These are phyloP conservation scores for Cyclopterus lumpus DNA, from an alignment of 2,797 vertebrate species.

Conservation along the genomic window DNA sequence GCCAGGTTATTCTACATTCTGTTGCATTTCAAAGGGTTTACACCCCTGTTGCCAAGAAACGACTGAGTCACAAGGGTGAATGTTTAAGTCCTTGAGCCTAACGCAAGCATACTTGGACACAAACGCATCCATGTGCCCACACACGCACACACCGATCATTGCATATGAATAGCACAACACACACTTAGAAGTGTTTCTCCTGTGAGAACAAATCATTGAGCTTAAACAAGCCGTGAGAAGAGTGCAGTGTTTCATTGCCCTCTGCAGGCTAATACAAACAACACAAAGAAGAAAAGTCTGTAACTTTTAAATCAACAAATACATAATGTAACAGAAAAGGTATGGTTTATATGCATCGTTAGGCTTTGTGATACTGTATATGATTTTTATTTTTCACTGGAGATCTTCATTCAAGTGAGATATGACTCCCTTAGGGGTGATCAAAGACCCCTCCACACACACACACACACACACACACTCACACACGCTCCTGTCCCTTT, in stretches of 20 bases:
- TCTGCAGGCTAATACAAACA: conserved; percentile 57
- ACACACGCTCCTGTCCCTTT: conserved; percentile 40
- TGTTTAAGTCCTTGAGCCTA: conserved; percentile 7
- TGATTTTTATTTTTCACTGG: conserved; percentile 6
- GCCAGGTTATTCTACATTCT: neutral
- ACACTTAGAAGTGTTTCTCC: neutral
- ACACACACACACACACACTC: conserved; percentile 21
- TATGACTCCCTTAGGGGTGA: conserved; percentile 36
- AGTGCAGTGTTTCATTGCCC: conserved; percentile 59
- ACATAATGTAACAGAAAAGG: neutral
- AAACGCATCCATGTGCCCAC: neutral
- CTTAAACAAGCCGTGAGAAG: neutral
- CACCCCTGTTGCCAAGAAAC: neutral
- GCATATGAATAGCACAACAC: neutral
- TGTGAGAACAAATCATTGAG: conserved; percentile 13
- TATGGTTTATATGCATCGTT: neutral
- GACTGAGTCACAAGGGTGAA: neutral
- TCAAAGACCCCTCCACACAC: conserved; percentile 39
- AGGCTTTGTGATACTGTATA: neutral
- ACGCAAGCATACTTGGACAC: neutral
- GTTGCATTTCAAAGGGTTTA: neutral
- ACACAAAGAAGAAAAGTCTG: neutral
- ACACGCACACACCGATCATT: neutral
- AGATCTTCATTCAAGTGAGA: conserved; percentile 29
- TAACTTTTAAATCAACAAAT: neutral